Base-by-base conservation (phyloP, 23 tunicate genomes). In the Clavelina lepadiformis region DNA sequence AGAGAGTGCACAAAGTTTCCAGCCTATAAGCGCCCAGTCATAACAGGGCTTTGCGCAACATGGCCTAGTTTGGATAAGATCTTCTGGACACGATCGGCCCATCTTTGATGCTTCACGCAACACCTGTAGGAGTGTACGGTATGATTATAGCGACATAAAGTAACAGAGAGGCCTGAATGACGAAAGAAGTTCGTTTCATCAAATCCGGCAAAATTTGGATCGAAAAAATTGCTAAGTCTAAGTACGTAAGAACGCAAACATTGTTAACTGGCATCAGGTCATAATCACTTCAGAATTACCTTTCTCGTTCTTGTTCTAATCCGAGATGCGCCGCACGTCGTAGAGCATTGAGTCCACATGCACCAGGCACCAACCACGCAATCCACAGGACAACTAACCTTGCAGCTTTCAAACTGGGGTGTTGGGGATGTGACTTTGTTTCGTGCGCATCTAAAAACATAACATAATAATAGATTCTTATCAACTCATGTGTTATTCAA, bases 291-390 rank as follows among this genome's bases (percentile, higher is more conserved):
- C 67, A 15, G 11, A 5, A 35, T 35, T 27, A 86, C 95, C 56
- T 77, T 28, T 78, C 96, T 73, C 1, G 71, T 51, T 32, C 96
- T 46, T 28, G 23, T 52, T 15, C 67, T 57, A 25, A 29, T 46
- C 29, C 78, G 35, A 2, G 77, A 37, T 22, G 45, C 32, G 44
- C 77, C 75, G 38, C 96, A 88, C 21, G 44, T 36, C 11, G 26
- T 77, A 1, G 78, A 51, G 63, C 96, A 88, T 27, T 35, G 26
- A 7, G 82, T 57, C 96, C 96, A 88, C 32, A 53, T 60, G 7
- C 82, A 60, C 96, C 96, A 88, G 26, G 67, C 82, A 57, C 75
- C 37, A 46, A 88, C 76, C 0, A 34, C 56, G 67, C 96, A 88
- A 61, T 88, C 87, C 23, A 88, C 56, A 7, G 87, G 68, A 38